These are phyloP conservation scores for Bolinopsis microptera DNA, from an alignment of 37 sponge, comb jelly and placozoan genomes.

Conservation along the genomic window DNA sequence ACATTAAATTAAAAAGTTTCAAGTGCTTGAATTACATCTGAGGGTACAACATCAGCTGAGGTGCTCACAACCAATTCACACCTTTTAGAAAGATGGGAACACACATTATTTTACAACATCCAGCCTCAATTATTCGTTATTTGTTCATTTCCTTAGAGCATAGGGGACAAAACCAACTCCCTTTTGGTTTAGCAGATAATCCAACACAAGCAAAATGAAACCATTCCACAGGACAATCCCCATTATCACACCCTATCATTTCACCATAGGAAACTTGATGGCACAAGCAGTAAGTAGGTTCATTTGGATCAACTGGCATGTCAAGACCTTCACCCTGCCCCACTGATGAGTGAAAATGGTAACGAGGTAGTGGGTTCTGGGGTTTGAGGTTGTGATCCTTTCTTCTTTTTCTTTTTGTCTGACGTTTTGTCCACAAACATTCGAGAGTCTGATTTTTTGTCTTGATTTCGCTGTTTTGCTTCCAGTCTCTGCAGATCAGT, in stretches of 20 bases:
- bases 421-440: constrained; percentile 62
- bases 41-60: neutral
- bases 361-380: neutral
- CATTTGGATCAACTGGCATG: constrained; percentile 98
- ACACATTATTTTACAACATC: no score
- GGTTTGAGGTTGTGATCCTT: neutral
- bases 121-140: neutral
- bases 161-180: constrained; percentile 44
- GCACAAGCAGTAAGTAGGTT: constrained; percentile 93
- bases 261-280: constrained; percentile 94
- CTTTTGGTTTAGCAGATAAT: constrained; percentile 64
- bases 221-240: constrained; percentile 81
- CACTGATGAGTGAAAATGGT: constrained; percentile 55
- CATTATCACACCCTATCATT: constrained; percentile 92
- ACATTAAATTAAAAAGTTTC: neutral
- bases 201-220: constrained; percentile 82
- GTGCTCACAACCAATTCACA: no score
- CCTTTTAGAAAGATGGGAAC: no score
- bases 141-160: constrained; percentile 34
- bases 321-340: constrained; percentile 76
- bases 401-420: constrained; percentile 64
- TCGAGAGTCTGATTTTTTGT: constrained; percentile 48
- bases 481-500: constrained; percentile 79
- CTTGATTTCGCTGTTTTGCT: constrained; percentile 65
- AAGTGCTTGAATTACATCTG: neutral